Evolutionary conservation across 2,888 invertebrate species (phyloP).

Genomic region (Pristionchus mayeri): DNA sequence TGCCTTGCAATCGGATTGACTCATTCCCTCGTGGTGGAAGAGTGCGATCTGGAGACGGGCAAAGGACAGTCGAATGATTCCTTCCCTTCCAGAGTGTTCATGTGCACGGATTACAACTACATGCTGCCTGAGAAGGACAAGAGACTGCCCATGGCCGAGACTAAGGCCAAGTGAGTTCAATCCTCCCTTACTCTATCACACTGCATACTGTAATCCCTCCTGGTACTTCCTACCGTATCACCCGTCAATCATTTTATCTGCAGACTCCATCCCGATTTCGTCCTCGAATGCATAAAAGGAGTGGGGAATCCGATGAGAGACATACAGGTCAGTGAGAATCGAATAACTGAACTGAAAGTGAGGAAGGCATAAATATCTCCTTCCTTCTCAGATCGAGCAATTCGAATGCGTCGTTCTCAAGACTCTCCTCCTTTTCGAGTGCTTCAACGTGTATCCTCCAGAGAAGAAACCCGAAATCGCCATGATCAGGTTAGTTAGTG

Average conservation of each 20-base stretch:
- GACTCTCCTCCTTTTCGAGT: slow-evolving; percentile 22
- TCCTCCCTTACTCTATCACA: background rate
- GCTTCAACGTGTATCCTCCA: background rate
- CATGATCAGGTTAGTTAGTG: background rate
- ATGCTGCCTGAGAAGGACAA: slow-evolving; percentile 9
- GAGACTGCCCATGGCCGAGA: background rate
- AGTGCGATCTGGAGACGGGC: background rate
- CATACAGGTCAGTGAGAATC: background rate
- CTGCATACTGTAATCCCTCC: too few relatives aligned
- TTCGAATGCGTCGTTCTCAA: slow-evolving; percentile 47
- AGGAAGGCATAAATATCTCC: too few relatives aligned
- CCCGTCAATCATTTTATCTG: background rate
- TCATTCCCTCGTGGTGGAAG: background rate
- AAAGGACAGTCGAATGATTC: background rate
- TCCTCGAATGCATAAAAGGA: slow-evolving; percentile 36
- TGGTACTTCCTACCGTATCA: background rate
- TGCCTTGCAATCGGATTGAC: too few relatives aligned
- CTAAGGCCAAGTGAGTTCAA: slow-evolving; percentile 47
- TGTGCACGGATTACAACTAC: slow-evolving; percentile 48
- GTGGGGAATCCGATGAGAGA: slow-evolving; percentile 47
- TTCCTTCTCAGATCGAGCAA: background rate
- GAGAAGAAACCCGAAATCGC: background rate
- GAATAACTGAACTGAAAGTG: too few relatives aligned
- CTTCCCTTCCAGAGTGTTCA: slow-evolving; percentile 45
- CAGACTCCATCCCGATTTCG: slow-evolving; percentile 49